These are phyloP conservation scores for Buphagus erythrorhynchus DNA, from an alignment of 2,797 vertebrate genomes.

Conservation along the genomic window DNA sequence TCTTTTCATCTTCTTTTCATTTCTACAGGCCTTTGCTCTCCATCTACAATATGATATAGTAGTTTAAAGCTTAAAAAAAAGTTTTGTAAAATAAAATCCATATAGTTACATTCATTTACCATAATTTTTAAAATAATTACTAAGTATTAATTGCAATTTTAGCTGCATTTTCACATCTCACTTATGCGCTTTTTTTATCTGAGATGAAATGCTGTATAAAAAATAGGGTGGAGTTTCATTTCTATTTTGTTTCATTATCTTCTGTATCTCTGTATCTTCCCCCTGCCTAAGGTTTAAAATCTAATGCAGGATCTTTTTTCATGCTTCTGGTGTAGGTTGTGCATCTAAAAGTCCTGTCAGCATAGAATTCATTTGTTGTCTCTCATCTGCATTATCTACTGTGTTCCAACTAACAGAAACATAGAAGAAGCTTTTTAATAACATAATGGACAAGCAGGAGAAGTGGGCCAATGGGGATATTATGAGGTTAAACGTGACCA, in stretches of 20 bases:
- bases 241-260: neutral
- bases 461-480: neutral
- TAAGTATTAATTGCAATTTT: neutral
- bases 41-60: neutral
- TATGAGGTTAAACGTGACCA: neutral
- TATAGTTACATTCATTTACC: neutral
- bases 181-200: neutral
- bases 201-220: neutral
- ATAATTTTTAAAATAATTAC: neutral
- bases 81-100: neutral
- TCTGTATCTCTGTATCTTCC: neutral
- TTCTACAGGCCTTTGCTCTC: neutral
- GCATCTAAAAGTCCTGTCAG: neutral
- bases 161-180: neutral
- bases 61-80: neutral
- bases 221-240: neutral
- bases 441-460: neutral
- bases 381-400: neutral
- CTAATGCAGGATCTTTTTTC: neutral
- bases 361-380: neutral
- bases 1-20: conserved; percentile 10
- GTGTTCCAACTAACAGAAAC: neutral
- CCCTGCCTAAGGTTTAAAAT: neutral
- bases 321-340: neutral
- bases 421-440: neutral